Conservation (phyloP, 2,888 invertebrate species). For the Phanerotoma sp. region DNA sequence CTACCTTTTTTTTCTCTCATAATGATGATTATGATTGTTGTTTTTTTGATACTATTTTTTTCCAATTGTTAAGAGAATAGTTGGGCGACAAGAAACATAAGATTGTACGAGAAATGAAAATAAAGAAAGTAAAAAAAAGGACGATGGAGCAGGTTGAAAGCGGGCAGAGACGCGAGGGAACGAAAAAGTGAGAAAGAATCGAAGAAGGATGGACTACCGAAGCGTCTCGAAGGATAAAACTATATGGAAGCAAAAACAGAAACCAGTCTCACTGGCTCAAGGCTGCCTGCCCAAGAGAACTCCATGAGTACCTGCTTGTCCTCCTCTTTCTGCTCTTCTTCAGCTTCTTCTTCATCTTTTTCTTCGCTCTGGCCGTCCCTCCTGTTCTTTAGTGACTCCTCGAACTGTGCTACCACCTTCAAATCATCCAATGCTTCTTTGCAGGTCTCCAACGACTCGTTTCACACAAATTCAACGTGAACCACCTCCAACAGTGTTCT, state of each 20-base stretch:
- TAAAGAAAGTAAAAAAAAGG: slow-evolving; percentile 31
- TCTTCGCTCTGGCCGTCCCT: slow-evolving; percentile 8
- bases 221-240: slow-evolving; percentile 53
- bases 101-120: slow-evolving; percentile 30
- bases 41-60: background rate
- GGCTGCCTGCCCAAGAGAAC: slow-evolving; percentile 44
- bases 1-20: background rate
- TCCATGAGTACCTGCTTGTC: slow-evolving; percentile 22
- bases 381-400: slow-evolving; percentile 3
- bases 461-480: slow-evolving; percentile 51
- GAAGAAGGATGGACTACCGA: slow-evolving; percentile 50
- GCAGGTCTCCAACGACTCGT: slow-evolving; percentile 36
- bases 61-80: slow-evolving; percentile 29
- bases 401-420: slow-evolving; percentile 11
- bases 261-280: slow-evolving; percentile 58
- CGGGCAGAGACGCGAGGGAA: slow-evolving; percentile 29
- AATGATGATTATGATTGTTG: background rate
- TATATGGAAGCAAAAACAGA: slow-evolving; percentile 55
- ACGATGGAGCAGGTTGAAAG: slow-evolving; percentile 21
- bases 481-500: slow-evolving; percentile 39
- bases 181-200: slow-evolving; percentile 38
- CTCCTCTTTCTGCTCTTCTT: slow-evolving; percentile 14
- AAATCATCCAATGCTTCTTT: background rate
- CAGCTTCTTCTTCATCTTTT: slow-evolving; percentile 19
- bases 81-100: slow-evolving; percentile 26